A percentile compares a stretch with the other conserved stretches of the same genome.
Evolutionary conservation across 2,113 vertebrate species (phyloP).

Genomic region (Anhinga rufa): DNA sequence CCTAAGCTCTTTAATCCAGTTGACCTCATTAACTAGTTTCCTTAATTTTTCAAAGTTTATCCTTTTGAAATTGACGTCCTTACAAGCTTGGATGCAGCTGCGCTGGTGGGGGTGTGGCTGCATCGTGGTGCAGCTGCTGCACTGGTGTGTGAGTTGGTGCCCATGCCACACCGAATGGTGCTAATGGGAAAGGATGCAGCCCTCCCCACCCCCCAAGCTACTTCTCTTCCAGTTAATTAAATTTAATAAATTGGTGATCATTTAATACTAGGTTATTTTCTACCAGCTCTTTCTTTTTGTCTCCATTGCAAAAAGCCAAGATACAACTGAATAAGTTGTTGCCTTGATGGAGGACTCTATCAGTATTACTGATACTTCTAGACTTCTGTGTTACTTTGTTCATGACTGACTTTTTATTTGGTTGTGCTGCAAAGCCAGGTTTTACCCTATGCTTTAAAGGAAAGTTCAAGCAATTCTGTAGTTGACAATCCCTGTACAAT

Average conservation of each 20-base stretch:
- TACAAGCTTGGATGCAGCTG: conserved; percentile 32
- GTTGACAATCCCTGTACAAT: neutral
- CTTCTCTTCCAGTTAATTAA: conserved; percentile 1
- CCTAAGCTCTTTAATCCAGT: conserved; percentile 59
- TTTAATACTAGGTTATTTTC: neutral
- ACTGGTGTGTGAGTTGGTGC: rapidly evolving
- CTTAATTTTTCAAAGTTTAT: conserved; percentile 56
- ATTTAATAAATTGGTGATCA: neutral
- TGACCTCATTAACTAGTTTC: conserved; percentile 66
- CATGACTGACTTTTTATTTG: neutral
- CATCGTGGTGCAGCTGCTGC: neutral
- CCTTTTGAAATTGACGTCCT: conserved; percentile 40
- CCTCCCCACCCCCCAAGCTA: neutral
- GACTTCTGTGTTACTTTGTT: neutral
- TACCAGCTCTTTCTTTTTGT: neutral
- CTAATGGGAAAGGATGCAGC: neutral
- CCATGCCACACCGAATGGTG: neutral
- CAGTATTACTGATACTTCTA: neutral
- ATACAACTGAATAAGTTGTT: neutral
- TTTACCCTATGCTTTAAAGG: neutral
- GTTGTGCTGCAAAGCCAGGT: neutral
- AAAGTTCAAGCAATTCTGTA: neutral
- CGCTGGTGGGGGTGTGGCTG: neutral
- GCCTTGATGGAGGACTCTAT: neutral
- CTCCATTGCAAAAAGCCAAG: neutral